Evolutionary conservation across 2,797 vertebrate species (phyloP).

Genomic region (Karalla daura): DNA sequence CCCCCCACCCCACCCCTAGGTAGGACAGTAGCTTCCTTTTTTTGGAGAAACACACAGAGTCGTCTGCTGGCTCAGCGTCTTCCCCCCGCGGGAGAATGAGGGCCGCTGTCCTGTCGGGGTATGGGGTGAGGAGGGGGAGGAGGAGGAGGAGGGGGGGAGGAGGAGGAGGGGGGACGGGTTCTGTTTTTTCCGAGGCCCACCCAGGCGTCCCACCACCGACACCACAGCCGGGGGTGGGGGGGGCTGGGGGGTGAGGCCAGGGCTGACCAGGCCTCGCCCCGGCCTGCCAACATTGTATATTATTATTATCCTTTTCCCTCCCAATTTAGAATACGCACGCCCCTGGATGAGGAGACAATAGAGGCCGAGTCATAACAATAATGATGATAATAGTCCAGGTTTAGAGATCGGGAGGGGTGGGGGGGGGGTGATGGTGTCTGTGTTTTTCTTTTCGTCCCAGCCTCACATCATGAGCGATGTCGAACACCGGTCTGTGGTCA

Average conservation of each 20-base stretch:
- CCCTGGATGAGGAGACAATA: slow-evolving; percentile 9
- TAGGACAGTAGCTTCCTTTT: slow-evolving; percentile 68
- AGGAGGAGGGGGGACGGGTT: slow-evolving; percentile 61
- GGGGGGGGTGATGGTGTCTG: too few species aligned
- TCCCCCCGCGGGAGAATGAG: slow-evolving; percentile 48
- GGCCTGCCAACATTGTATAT: slow-evolving; percentile 34
- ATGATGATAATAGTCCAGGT: too few species aligned
- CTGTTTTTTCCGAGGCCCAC: slow-evolving; percentile 78
- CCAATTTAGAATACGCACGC: slow-evolving; percentile 18
- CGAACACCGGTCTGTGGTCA: slow-evolving; percentile 12
- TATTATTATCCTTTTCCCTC: slow-evolving; percentile 21
- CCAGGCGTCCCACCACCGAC: slow-evolving; percentile 71
- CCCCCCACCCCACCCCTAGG: slow-evolving; percentile 35
- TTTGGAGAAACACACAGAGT: slow-evolving; percentile 66
- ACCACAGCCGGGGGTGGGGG: slow-evolving; percentile 59
- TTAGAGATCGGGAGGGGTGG: too few species aligned
- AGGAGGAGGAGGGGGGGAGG: too few species aligned
- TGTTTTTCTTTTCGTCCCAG: neutral
- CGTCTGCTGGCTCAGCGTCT: slow-evolving; percentile 70
- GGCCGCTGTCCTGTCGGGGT: slow-evolving; percentile 54
- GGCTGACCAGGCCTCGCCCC: slow-evolving; percentile 39
- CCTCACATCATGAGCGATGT: slow-evolving; percentile 7
- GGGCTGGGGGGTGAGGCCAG: slow-evolving; percentile 45
- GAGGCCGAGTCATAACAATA: slow-evolving; percentile 21
- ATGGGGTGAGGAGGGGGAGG: too few species aligned